phyloP scores from a whole-genome alignment of 2,113 vertebrate genomes.

The Nothoprocta perdicaria region DNA sequence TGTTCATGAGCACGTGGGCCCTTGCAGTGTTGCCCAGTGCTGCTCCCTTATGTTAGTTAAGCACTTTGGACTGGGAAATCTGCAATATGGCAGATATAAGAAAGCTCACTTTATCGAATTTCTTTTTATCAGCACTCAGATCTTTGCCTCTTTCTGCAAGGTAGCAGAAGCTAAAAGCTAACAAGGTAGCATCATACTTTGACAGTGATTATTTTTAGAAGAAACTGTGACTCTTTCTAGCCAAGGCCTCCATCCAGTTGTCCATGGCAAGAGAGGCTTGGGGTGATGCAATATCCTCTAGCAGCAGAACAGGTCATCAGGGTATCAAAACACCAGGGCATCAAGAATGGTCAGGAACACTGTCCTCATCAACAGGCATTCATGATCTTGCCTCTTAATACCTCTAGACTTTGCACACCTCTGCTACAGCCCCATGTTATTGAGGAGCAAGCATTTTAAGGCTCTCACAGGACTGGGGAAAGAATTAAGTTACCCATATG shows the following conservation, averaged over 20 bases:
- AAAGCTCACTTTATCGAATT: neutral
- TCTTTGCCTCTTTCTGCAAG: neutral
- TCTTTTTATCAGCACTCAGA: neutral
- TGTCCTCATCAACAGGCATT: neutral
- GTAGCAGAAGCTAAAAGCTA: neutral
- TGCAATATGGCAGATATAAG: neutral
- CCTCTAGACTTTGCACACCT: neutral
- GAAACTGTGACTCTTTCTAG: neutral
- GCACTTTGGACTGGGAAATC: neutral
- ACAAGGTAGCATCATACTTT: neutral
- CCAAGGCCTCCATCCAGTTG: neutral
- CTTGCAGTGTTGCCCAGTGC: constrained; percentile 13
- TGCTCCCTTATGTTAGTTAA: neutral
- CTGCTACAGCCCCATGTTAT: neutral
- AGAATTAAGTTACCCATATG: neutral
- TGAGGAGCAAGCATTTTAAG: neutral
- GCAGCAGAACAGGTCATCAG: neutral
- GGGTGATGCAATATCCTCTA: neutral
- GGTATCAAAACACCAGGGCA: neutral
- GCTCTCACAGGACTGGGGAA: neutral
- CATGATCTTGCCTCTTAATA: neutral
- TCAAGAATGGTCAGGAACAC: neutral
- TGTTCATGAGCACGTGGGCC: neutral
- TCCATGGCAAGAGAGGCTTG: accelerated
- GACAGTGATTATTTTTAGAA: neutral